Base-by-base conservation (phyloP, 2,888 invertebrate species). In the Phoenoteleia sp. region DNA sequence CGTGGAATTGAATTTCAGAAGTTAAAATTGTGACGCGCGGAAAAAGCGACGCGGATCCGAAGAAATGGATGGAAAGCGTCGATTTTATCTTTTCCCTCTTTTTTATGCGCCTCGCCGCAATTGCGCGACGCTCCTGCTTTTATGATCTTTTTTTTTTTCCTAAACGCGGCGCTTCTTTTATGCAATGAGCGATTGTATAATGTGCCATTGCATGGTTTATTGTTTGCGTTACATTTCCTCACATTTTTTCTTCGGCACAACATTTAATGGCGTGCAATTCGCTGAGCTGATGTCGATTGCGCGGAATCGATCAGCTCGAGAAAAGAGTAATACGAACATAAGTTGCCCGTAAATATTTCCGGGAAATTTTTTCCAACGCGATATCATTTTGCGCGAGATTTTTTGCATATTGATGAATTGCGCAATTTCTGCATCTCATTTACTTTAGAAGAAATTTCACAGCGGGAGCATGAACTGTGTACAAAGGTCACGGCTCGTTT, bases 21-120 rank as follows among this genome's bases (percentile, higher is more conserved):
- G 67, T 77, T 60, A 77, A 77, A 77, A 60, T n/a, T 77, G 77
- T 69, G 77, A 67, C 67, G 60, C 67, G 60, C 56, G 58, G 62
- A 56, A 45, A 62, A 74, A 39, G 45, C 45, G 42, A 15, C 33
- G 33, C 58, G 27, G 7, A 67, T 60, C 49, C 77, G 39, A 58
- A 69, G 66, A 66, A 76, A 76, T 56, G 47, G 66, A 76, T 76
- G 66, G 66, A 17, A 19, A 17, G 58, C 58, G 58, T 60, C 67
- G 58, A 69, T 60, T n/a, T n/a, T n/a, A n/a, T n/a, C n/a, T n/a
- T n/a, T n/a, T n/a, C n/a, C n/a, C n/a, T 77, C 77, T 39, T 60
- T 33, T 49, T 66, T 67, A 67, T 76, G 36, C 58, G 67, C n/a
- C 15, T 58, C 47, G 58, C 47, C 6, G 76, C 66, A 56, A 75